Percentiles rank a stretch among this genome's conserved stretches.
phyloP scores from a whole-genome alignment of 2,113 vertebrate genomes.

The Dasyprocta punctata region DNA sequence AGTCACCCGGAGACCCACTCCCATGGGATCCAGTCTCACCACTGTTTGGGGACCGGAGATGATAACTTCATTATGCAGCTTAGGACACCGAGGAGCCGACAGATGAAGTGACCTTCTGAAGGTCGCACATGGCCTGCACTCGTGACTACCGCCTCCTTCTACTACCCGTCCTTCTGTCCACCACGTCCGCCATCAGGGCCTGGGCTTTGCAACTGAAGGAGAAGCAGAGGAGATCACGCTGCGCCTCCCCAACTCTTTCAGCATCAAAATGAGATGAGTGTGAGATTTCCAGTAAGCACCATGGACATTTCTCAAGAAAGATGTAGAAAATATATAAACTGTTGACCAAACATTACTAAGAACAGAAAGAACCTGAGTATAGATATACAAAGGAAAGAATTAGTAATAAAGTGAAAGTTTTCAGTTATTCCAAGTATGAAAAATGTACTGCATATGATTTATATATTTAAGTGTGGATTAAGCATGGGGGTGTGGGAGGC shows the following conservation, averaged over 20 bases:
- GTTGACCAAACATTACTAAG: neutral
- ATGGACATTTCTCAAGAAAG: neutral
- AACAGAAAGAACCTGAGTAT: neutral
- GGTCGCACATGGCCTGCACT: neutral
- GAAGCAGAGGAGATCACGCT: rapidly evolving
- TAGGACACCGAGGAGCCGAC: neutral
- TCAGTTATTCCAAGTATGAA: neutral
- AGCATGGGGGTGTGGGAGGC: rapidly evolving
- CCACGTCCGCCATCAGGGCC: neutral
- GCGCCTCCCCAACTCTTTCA: neutral
- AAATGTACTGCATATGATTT: neutral
- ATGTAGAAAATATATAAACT: neutral
- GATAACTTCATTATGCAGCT: neutral
- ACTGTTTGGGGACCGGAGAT: neutral
- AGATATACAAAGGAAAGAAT: neutral
- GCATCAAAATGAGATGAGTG: neutral
- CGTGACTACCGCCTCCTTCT: neutral
- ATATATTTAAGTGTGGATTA: neutral
- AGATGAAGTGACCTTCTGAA: neutral
- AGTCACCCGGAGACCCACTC: neutral
- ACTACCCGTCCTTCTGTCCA: neutral
- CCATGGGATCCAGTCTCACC: rapidly evolving
- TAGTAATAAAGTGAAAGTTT: neutral
- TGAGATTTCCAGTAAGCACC: neutral
- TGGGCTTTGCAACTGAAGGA: neutral